Evolutionary conservation across 2,888 invertebrate species (phyloP).

Genomic region (Callyntrura sp.): DNA sequence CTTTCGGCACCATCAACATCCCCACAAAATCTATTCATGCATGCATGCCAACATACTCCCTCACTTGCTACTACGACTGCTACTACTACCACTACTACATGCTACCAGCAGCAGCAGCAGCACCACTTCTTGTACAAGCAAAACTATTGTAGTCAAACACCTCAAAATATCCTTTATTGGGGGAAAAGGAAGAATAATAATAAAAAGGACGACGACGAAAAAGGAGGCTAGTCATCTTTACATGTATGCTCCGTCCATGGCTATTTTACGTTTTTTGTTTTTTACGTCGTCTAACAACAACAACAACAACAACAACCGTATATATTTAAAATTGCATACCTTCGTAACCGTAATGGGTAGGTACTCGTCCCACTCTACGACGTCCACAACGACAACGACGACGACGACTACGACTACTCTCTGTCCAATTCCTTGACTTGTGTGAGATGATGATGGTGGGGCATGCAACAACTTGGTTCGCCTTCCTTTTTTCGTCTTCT

Average conservation of each 20-base stretch:
- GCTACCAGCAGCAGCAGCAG: too few species aligned
- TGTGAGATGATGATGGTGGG: conserved; percentile 39
- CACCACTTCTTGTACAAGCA: conserved; percentile 19
- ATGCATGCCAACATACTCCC: conserved; percentile 37
- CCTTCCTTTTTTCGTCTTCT: conserved; percentile 2
- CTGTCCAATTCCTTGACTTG: conserved; percentile 36
- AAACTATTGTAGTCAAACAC: conserved; percentile 51
- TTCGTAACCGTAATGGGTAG: too few species aligned
- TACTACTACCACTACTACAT: neutral
- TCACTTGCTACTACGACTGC: neutral
- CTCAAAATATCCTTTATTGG: conserved; percentile 12
- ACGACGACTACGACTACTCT: too few species aligned
- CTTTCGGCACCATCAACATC: conserved; percentile 54
- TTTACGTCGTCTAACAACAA: neutral
- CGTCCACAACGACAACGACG: too few species aligned
- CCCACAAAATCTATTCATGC: conserved; percentile 56
- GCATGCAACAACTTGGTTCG: conserved; percentile 74
- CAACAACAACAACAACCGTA: neutral
- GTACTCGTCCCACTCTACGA: neutral
- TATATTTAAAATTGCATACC: neutral
- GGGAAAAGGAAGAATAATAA: conserved; percentile 4
- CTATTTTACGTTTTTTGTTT: conserved; percentile 7
- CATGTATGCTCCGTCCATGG: neutral
- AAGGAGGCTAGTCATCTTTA: neutral
- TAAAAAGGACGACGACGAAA: neutral